These are phyloP conservation scores for Aspidiotus rigidus DNA, from an alignment of 2,888 invertebrate genomes.

Conservation along the genomic window DNA sequence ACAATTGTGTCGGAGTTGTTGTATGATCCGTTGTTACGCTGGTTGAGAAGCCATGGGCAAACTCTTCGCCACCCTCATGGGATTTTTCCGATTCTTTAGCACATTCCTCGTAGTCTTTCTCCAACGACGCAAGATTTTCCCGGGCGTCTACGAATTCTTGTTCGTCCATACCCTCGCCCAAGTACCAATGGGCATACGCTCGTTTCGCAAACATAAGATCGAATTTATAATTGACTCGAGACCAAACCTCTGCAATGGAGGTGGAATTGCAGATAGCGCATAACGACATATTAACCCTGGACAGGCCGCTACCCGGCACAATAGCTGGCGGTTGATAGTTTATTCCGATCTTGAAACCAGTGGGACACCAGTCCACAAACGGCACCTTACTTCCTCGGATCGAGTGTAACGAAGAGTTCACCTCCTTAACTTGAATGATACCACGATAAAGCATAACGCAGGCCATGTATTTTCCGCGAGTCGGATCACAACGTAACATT, in stretches of 20 bases:
- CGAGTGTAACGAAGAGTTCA: background rate
- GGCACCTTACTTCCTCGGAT: slow-evolving; percentile 14
- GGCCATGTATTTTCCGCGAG: slow-evolving; percentile 24
- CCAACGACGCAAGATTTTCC: slow-evolving; percentile 27
- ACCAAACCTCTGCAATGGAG: slow-evolving; percentile 48
- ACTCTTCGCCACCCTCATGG: slow-evolving; percentile 6
- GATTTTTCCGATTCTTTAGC: slow-evolving; percentile 13
- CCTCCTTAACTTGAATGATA: slow-evolving; percentile 18
- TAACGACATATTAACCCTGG: slow-evolving; percentile 8
- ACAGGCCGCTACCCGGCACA: slow-evolving; percentile 20
- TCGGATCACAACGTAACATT: slow-evolving; percentile 19
- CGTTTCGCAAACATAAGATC: slow-evolving; percentile 47
- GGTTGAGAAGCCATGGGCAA: background rate
- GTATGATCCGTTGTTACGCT: slow-evolving; percentile 6
- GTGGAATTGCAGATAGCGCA: slow-evolving; percentile 24
- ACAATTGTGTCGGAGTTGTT: background rate
- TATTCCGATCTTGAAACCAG: slow-evolving; percentile 22
- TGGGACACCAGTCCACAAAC: slow-evolving; percentile 22
- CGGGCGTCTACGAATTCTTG: slow-evolving; percentile 33
- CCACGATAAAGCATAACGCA: slow-evolving; percentile 21
- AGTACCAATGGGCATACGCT: slow-evolving; percentile 35
- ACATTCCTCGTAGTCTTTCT: slow-evolving; percentile 23
- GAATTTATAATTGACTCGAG: slow-evolving; percentile 39
- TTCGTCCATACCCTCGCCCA: slow-evolving; percentile 35
- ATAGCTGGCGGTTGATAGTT: slow-evolving; percentile 17